Evolutionary conservation across 2,888 invertebrate genomes (phyloP).

Genomic region (Agriopis leucophaearia): DNA sequence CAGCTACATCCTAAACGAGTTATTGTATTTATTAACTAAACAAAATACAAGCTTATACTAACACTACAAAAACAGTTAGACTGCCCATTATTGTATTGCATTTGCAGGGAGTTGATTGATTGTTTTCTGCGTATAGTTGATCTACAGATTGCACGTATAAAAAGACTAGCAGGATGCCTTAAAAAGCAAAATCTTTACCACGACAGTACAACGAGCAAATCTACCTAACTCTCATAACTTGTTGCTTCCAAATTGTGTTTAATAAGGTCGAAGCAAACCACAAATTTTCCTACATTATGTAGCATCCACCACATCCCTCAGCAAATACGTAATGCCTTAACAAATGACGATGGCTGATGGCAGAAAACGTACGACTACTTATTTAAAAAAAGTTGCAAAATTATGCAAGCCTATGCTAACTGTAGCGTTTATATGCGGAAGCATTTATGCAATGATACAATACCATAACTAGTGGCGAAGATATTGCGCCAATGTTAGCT

Average conservation of each 20-base stretch:
- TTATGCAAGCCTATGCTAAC: conserved; percentile 14
- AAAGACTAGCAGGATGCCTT: too few relatives aligned
- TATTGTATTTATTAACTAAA: too few relatives aligned
- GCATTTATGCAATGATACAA: conserved; percentile 22
- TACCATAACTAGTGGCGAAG: conserved; percentile 7
- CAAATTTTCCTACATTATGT: conserved; percentile 1
- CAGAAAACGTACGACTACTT: background rate
- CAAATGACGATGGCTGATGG: conserved; percentile 7
- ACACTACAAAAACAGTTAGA: too few relatives aligned
- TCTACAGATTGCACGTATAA: too few relatives aligned
- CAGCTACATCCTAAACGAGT: too few relatives aligned
- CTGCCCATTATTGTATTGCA: too few relatives aligned
- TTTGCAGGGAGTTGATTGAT: too few relatives aligned
- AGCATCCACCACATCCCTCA: background rate
- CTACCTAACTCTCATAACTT: background rate
- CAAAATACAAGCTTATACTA: too few relatives aligned
- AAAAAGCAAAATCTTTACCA: too few relatives aligned
- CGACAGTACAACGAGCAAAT: too few relatives aligned
- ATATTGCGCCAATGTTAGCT: conserved; percentile 8
- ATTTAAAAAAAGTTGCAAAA: conserved; percentile 15
- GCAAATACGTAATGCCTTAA: background rate
- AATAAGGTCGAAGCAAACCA: conserved; percentile 1
- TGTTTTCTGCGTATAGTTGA: too few relatives aligned
- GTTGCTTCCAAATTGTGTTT: background rate
- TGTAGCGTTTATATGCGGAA: conserved; percentile 12